Base-by-base conservation (phyloP, 2,888 invertebrate genomes). In the Tuberolachnus salignus region DNA sequence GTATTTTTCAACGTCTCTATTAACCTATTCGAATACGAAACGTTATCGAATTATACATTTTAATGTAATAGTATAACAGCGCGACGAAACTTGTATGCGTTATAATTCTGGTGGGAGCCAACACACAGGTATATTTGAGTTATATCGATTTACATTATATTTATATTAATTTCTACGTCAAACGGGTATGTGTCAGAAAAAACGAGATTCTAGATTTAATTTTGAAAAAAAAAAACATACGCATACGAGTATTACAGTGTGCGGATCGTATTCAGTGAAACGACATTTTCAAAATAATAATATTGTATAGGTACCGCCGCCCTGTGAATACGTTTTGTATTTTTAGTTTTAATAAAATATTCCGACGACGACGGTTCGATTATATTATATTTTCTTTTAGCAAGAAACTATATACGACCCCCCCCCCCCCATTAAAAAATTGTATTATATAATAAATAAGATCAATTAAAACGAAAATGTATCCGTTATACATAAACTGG, bases 211-310 rank as follows among this genome's bases (percentile, higher is more conserved):
- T 46, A 46, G 46, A 46, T 46, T 46, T 46, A 10, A 46, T 46
- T 13, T 46, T 44, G 4, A 44, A 44, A 8, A 44, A 16, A 51
- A 3, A n/a, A 19, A 63, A n/a, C 2, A 42, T 64, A 46, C 2
- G 3, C 8, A 49, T 66, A 67, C 34, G 34, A 34, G 9, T 26
- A 4, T 49, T 10, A n/a, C 11, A n/a, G 3, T 19, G 53, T 34
- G 53, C 53, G 13, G 23, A 67, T 67, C 10, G 26, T 34, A 53
- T 69, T 53, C 69, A 34, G 34, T 19, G 34, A 51, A 34, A 53
- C 53, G 19, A 34, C 34, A 42, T 42, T 19, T 53, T 53, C 1
- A 19, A n/a, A 13, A 69, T 0, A 13, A 11, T n/a, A n/a, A n/a
- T n/a, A n/a, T 51, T 6, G 34, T 34, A 34, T 4, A n/a, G n/a